These are phyloP conservation scores for Jordanella pulchra DNA, from an alignment of 2,797 vertebrate species.

Conservation along the genomic window DNA sequence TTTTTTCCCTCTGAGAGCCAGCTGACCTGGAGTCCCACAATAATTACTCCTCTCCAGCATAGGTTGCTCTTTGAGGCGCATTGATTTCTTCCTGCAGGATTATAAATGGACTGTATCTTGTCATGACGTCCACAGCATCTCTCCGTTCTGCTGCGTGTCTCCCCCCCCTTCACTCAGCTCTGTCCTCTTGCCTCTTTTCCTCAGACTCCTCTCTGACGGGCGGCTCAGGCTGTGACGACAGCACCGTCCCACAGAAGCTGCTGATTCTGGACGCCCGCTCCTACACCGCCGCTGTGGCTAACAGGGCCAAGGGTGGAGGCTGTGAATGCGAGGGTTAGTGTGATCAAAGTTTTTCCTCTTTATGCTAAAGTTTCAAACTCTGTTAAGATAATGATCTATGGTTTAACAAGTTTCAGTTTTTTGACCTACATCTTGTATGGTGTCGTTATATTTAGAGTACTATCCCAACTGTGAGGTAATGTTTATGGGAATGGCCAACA, in stretches of 20 bases:
- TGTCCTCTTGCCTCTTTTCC: constrained; percentile 16
- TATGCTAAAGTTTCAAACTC: background rate
- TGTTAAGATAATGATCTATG: background rate
- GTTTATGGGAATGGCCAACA: constrained; percentile 99
- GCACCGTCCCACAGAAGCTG: constrained; percentile 89
- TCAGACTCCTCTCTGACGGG: constrained; percentile 92
- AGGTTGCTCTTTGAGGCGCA: constrained; percentile 15
- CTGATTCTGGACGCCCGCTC: constrained; percentile 97
- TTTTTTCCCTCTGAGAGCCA: constrained; percentile 13
- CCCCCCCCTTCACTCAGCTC: background rate
- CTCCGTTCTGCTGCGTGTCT: constrained; percentile 2
- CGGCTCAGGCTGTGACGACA: constrained; percentile 85
- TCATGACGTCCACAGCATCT: constrained; percentile 22
- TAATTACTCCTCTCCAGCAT: constrained; percentile 26
- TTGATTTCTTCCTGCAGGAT: constrained; percentile 43
- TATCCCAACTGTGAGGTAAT: constrained; percentile 98
- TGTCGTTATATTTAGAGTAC: constrained; percentile 85
- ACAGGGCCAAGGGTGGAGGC: constrained; percentile 97
- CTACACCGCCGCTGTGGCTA: constrained; percentile 96
- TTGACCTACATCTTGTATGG: constrained; percentile 19
- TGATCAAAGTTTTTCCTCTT: background rate
- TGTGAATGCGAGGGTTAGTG: constrained; percentile 96
- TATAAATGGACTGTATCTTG: constrained; percentile 33
- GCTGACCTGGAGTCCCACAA: constrained; percentile 14
- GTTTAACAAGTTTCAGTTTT: background rate